Base-by-base conservation (phyloP, 1,140 invertebrate species). In the Zophobas atratus region DNA sequence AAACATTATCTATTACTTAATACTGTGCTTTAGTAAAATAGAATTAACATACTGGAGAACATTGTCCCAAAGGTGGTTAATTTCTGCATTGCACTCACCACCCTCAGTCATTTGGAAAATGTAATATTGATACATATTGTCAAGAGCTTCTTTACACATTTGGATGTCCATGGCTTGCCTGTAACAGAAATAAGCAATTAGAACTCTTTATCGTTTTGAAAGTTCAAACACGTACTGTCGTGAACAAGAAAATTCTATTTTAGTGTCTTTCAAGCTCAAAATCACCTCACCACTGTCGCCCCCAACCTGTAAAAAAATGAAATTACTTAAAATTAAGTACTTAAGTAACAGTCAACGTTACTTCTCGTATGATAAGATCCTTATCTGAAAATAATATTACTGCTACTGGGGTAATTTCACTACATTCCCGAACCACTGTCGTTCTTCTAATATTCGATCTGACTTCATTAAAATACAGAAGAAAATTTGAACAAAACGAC, bases 401-500 rank as follows among this genome's bases (percentile, higher is more conserved):
- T 43, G 83, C 78, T 55, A 86, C 63, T 0, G 82, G 76, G 33
- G 85, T 75, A 55, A 86, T 82, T 34, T 85, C 49, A 81, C 84
- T 86, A 57, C 81, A 85, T 82, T 86, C 86, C 53, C 85, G 73
- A 38, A 86, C 81, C 39, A 82, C 48, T n/a, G 84, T 84, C 2
- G 82, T 84, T 77, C 84, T 80, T 71, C 85, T 72, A 5, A 86
- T 70, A 70, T 86, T 85, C 1, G 85, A 86, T n/a, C 83, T 70
- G 6, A 82, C 85, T 81, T 86, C 86, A 75, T 86, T 85, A n/a
- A 86, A 84, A 71, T 86, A 86, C 6, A 86, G 36, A 34, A 86
- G 72, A 74, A 82, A 86, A 57, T 84, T 78, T 2, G 84, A 78
- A 0, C 83, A 81, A 76, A 81, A 85, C 34, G 70, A 72, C 1